Conservation (phyloP, 92 coral and sea anemone species). For the Palythoa heliodiscus region DNA sequence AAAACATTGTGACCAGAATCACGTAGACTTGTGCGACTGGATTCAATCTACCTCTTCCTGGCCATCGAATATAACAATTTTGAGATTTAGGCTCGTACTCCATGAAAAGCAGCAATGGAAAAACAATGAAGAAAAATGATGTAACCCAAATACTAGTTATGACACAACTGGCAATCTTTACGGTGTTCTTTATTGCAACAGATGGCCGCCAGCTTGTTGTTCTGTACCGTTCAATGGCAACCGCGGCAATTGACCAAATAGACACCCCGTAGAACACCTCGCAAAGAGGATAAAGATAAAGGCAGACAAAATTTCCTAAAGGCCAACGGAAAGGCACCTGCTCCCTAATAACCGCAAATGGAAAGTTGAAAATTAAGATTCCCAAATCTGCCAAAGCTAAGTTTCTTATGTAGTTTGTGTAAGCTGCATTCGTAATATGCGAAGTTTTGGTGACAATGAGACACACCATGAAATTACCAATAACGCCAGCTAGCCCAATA, state of each 20-base stretch:
- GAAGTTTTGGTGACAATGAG: constrained; percentile 50
- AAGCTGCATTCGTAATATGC: constrained; percentile 58
- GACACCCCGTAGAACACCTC: constrained; percentile 65
- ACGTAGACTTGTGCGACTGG: constrained; percentile 16
- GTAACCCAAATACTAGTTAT: constrained; percentile 19
- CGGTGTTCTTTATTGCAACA: not conserved
- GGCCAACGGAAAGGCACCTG: constrained; percentile 62
- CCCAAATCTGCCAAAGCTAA: constrained; percentile 66
- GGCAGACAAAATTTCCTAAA: constrained; percentile 57
- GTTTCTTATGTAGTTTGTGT: constrained; percentile 55
- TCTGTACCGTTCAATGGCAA: constrained; percentile 61
- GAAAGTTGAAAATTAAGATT: constrained; percentile 44
- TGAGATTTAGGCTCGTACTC: not conserved
- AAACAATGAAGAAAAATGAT: constrained; percentile 33
- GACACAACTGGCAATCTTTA: constrained; percentile 4
- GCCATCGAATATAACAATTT: constrained; percentile 10
- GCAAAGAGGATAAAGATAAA: constrained; percentile 51
- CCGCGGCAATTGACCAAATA: constrained; percentile 62
- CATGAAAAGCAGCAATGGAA: constrained; percentile 40
- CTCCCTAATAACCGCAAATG: constrained; percentile 46
- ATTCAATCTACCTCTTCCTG: not conserved
- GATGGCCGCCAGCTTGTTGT: constrained; percentile 42
- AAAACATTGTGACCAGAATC: constrained; percentile 13
- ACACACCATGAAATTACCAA: constrained; percentile 55
- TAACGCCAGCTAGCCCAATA: constrained; percentile 41